These are phyloP conservation scores for Aplocera efformata DNA, from an alignment of 2,888 invertebrate genomes.

Conservation along the genomic window DNA sequence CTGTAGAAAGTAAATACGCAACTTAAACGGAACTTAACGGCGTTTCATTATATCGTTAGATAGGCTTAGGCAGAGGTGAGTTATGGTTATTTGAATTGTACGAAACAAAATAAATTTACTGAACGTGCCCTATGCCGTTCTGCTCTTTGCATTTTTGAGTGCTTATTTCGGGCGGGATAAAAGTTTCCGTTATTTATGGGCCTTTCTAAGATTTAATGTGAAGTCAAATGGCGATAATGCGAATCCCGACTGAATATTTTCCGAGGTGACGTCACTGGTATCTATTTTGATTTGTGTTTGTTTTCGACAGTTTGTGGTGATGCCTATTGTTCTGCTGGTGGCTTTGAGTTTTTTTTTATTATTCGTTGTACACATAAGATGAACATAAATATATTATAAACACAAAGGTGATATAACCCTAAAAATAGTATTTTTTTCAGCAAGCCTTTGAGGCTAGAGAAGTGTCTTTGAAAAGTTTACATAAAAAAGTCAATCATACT, in stretches of 20 bases:
- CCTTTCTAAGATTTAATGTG: constrained; percentile 78
- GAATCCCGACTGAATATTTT: constrained; percentile 65
- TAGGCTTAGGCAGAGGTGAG: constrained; percentile 74
- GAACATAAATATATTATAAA: too few species aligned
- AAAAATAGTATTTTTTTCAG: too few species aligned
- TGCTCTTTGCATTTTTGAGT: constrained; percentile 81
- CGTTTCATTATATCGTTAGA: constrained; percentile 79
- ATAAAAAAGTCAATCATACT: too few species aligned
- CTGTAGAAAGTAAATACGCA: constrained; percentile 64
- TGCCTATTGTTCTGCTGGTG: neutral
- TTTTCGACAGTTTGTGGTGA: constrained; percentile 11
- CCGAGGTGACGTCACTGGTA: constrained; percentile 39
- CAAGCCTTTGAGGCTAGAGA: too few species aligned
- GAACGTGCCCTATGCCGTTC: constrained; percentile 78
- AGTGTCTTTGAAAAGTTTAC: too few species aligned
- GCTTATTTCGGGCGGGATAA: constrained; percentile 79
- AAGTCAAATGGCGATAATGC: constrained; percentile 79
- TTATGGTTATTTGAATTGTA: constrained; percentile 81
- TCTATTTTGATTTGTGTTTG: constrained; percentile 33
- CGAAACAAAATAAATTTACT: constrained; percentile 80
- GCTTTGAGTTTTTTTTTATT: too few species aligned
- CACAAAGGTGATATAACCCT: too few species aligned
- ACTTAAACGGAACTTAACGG: constrained; percentile 71
- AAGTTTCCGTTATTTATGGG: constrained; percentile 78
- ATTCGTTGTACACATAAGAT: too few species aligned